Conservation (phyloP, 2,888 invertebrate genomes). For the Drosophila prolongata region DNA sequence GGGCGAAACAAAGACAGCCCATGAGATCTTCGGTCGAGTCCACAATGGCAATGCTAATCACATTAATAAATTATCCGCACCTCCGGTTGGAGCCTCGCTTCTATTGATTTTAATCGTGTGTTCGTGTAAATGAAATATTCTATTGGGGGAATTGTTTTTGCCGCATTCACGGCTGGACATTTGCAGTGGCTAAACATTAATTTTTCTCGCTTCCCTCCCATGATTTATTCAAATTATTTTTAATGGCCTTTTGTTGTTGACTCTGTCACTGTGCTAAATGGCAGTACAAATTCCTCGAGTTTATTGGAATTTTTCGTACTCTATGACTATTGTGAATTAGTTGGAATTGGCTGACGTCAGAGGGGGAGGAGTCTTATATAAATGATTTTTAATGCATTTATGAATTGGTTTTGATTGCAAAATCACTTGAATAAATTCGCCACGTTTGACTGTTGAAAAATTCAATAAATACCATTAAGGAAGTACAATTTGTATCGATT, state of each 20-base stretch:
- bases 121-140: conserved; percentile 58
- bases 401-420: background rate
- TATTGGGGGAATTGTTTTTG: conserved; percentile 48
- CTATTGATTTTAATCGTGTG: conserved; percentile 37
- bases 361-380: conserved; percentile 5
- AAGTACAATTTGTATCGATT: background rate
- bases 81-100: conserved; percentile 53
- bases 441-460: background rate
- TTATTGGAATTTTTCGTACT: conserved; percentile 32
- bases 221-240: conserved; percentile 72
- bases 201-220: conserved; percentile 37
- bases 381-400: background rate
- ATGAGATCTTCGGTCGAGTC: conserved; percentile 13
- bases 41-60: conserved; percentile 67
- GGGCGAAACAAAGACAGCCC: conserved; percentile 46
- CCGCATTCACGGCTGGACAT: conserved; percentile 37
- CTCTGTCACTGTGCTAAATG: conserved; percentile 64
- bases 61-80: conserved; percentile 73
- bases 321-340: conserved; percentile 32
- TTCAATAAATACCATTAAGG: background rate
- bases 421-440: background rate
- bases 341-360: conserved; percentile 30
- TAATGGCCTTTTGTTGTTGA: conserved; percentile 74
- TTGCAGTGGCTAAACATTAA: conserved; percentile 46
- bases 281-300: conserved; percentile 47